A percentile compares a stretch with the other conserved stretches of the same genome.
phyloP scores from a whole-genome alignment of 2,797 vertebrate genomes.

The Acanthurus lineatus region DNA sequence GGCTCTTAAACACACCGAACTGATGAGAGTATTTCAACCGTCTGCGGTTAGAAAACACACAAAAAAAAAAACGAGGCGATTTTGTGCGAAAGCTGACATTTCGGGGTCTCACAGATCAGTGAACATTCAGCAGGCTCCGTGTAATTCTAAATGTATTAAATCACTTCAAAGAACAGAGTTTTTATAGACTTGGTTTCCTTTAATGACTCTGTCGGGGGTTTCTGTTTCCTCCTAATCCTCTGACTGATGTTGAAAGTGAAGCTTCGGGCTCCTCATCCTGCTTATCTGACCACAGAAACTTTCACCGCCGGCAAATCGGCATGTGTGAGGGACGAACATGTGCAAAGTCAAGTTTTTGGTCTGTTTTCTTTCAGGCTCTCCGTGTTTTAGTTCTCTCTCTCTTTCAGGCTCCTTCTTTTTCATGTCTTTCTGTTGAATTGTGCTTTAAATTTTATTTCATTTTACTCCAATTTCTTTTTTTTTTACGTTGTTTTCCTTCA shows the following conservation, averaged over 20 bases:
- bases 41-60: slow-evolving; percentile 8
- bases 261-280: slow-evolving; percentile 4
- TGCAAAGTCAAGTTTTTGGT: slow-evolving; percentile 1
- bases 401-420: not conserved
- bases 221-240: slow-evolving; percentile 49
- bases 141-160: slow-evolving; percentile 44
- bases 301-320: slow-evolving; percentile 17
- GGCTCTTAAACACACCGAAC: slow-evolving; percentile 19
- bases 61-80: slow-evolving; percentile 11
- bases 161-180: slow-evolving; percentile 32
- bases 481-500: not conserved
- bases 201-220: slow-evolving; percentile 35
- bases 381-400: not conserved
- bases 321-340: not conserved
- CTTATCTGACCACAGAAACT: slow-evolving; percentile 23
- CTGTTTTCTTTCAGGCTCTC: not conserved
- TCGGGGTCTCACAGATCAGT: slow-evolving; percentile 28
- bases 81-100: slow-evolving; percentile 33
- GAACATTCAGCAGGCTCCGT: slow-evolving; percentile 19
- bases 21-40: slow-evolving; percentile 19
- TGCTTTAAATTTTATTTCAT: not conserved
- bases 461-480: not conserved
- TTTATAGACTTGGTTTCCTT: slow-evolving; percentile 15
- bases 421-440: not conserved
- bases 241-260: slow-evolving; percentile 43